These are phyloP conservation scores for Pammene aurita DNA, from an alignment of 2,888 invertebrate species.

Conservation along the genomic window DNA sequence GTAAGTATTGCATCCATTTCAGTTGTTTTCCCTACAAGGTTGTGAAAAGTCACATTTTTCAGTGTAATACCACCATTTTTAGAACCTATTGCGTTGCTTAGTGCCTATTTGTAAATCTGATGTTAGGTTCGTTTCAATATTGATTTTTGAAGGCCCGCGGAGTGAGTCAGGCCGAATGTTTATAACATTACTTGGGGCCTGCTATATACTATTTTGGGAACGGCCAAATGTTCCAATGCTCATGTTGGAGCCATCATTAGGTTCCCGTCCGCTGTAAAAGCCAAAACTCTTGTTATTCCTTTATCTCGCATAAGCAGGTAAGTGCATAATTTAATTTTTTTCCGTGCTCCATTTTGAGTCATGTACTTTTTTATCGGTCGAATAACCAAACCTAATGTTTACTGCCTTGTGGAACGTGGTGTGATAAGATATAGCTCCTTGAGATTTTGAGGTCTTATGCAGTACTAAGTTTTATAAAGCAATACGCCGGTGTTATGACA, in stretches of 20 bases:
- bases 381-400: conserved; percentile 61
- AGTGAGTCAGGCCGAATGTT: conserved; percentile 74
- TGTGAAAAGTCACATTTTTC: conserved; percentile 77
- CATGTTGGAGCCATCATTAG: conserved; percentile 64
- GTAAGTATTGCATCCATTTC: conserved; percentile 61
- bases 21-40: conserved; percentile 68
- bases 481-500: background rate
- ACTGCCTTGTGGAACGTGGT: conserved; percentile 50
- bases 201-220: conserved; percentile 78
- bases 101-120: conserved; percentile 49
- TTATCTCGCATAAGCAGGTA: conserved; percentile 41
- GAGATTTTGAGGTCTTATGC: conserved; percentile 38
- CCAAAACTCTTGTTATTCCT: conserved; percentile 47
- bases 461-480: background rate
- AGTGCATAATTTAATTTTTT: conserved; percentile 42
- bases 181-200: conserved; percentile 80
- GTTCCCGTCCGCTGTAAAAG: conserved; percentile 52
- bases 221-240: conserved; percentile 74
- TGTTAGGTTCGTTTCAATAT: conserved; percentile 68
- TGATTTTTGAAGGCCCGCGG: conserved; percentile 68
- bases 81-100: conserved; percentile 48
- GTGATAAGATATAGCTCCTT: conserved; percentile 54
- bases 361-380: conserved; percentile 63
- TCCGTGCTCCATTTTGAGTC: conserved; percentile 40
- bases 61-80: conserved; percentile 71